Percentiles rank a stretch among this genome's conserved stretches.
Evolutionary conservation across 2,888 invertebrate species (phyloP).

Genomic region (Chymomyza caudatula): DNA sequence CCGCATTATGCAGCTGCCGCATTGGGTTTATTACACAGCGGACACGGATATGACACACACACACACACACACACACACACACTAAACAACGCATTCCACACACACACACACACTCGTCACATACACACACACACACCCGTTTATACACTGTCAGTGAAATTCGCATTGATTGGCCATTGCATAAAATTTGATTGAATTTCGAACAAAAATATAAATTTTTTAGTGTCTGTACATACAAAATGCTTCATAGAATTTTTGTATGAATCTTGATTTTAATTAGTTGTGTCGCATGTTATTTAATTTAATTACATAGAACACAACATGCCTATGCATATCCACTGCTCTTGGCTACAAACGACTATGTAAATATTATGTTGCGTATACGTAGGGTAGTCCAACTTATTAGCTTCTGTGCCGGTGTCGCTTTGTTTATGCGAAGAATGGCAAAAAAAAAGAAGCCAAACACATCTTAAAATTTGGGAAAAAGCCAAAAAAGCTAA

Average conservation of each 20-base stretch:
- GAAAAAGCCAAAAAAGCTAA: too few species aligned
- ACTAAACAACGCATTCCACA: neutral
- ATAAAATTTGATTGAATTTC: slow-evolving; percentile 35
- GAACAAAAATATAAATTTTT: slow-evolving; percentile 31
- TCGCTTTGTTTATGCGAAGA: neutral
- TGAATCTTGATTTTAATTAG: slow-evolving; percentile 6
- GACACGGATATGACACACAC: neutral
- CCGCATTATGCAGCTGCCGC: slow-evolving; percentile 44
- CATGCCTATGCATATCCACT: slow-evolving; percentile 44
- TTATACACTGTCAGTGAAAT: slow-evolving; percentile 37
- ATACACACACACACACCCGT: neutral
- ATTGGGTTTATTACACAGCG: slow-evolving; percentile 38
- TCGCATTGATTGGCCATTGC: too few species aligned
- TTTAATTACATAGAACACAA: slow-evolving; percentile 60
- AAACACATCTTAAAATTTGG: too few species aligned
- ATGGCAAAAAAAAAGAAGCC: neutral
- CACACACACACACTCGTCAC: neutral
- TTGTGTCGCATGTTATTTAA: slow-evolving; percentile 49
- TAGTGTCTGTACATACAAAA: neutral
- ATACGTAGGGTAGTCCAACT: slow-evolving; percentile 16
- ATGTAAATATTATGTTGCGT: neutral
- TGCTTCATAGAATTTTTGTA: neutral
- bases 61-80: neutral
- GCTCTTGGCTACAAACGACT: neutral
- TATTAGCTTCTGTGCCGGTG: slow-evolving; percentile 16